Evolutionary conservation across 2,113 vertebrate genomes (phyloP), one percentile per base, ranked within the genome.

Genomic region (Vulpes ferrilata): DNA sequence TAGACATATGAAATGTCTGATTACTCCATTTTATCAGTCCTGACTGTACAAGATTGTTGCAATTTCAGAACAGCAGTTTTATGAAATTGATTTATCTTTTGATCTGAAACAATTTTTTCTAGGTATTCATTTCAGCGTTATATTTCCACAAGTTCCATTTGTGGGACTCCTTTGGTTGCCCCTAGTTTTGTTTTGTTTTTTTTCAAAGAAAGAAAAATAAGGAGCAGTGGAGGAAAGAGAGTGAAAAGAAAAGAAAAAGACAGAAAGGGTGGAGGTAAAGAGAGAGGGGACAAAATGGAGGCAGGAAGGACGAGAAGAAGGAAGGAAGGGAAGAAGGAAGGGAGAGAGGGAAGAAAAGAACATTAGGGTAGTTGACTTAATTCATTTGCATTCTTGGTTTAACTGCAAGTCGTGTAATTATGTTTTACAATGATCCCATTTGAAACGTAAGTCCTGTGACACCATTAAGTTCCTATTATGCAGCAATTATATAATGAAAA

Each of bases 11-110:
- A 97, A 97, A 95, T 43, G 97, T 98, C 96, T 97, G 93, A 90
- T 23, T 57, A 95, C 88, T 97, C 84, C 53, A 62, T 59, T 94
- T 96, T 86, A 96, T 98, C 97, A 79, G 60, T 96, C 64, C 3
- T 78, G 98, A 93, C 85, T 78, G 87, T 97, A 98, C 98, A 97
- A 98, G 98, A 92, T 97, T 90, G 98, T 98, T 98, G 96, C 97
- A 93, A 62, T 88, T 93, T 55, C 96, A 94, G 13, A 96, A n/a
- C 69, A n/a, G 35, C 90, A 95, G 27, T 90, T 88, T 97, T 90
- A 79, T 88, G 25, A 96, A 96, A 88, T 73, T 97, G 91, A 87
- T 96, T 98, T 95, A 20, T 95, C 96, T 98, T 96, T 79, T 64
- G 48, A 20, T 78, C 23, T 74, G 76, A 74, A 96, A 93, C 19